Evolutionary conservation across 2,797 vertebrate species (phyloP), one percentile per base, ranked within the genome.

Genomic region (Calcarius lapponicus): DNA sequence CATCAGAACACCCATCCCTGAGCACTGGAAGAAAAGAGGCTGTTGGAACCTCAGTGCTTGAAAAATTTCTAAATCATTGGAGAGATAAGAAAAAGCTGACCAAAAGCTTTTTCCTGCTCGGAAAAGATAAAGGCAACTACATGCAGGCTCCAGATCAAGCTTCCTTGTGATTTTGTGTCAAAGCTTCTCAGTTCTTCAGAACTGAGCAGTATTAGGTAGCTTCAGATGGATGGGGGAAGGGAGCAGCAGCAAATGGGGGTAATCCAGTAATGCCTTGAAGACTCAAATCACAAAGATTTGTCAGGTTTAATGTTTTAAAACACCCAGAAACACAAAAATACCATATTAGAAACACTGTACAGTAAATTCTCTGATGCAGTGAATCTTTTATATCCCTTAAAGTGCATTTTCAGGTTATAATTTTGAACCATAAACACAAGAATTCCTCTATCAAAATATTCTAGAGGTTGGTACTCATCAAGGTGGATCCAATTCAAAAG

Each of bases 1-100:
- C 50, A 69, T 58, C 15, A 51, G 70, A 88, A 70, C 31, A 62
- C 36, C 34, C 38, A 80, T 62, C n/a, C 51, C 56, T 72, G 26
- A 90, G 58, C 51, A 38, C 29, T 45, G 74, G 40, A 90, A 80
- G 38, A 83, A 91, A 43, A 85, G 31, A 72, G 26, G 21, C 31
- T 86, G 34, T 24, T 34, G 42, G 90, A 65, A 88, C 8, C 6
- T 58, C 47, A 31, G 6, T 42, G 54, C 62, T 79, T 75, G 29
- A 94, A 88, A 90, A 75, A 70, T 7, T 40, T 74, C 53, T 50
- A 2, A 58, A 56, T 88, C 13, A 21, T 66, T 88, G 24, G 29
- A 51, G 56, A 79, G 31, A 76, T 61, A 92, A 76, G 40, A 79
- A 90, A 95, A 70, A 93, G 43, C 43, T 72, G 74, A 90, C 71